Conservation (phyloP, 1,140 invertebrate genomes). For the Drosophila persimilis region DNA sequence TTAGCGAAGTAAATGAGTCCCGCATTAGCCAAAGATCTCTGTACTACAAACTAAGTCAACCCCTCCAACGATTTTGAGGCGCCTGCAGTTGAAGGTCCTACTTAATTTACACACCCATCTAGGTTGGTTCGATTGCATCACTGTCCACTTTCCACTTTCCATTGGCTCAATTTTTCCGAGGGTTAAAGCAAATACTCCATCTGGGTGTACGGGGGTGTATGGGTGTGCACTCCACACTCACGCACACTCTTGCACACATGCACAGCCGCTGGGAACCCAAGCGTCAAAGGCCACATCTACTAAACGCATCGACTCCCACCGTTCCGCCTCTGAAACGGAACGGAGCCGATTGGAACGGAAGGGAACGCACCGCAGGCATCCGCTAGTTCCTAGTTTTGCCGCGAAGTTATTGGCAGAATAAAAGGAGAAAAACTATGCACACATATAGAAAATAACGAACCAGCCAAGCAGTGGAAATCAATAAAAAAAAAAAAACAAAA, state of each 20-base stretch:
- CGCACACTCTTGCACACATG: background rate
- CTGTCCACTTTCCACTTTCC: conserved; percentile 20
- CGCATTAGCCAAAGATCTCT: too few species aligned
- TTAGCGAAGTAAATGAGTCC: too few species aligned
- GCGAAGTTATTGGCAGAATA: conserved; percentile 21
- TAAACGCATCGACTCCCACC: conserved; percentile 13
- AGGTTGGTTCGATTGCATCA: conserved; percentile 1
- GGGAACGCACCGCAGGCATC: conserved; percentile 20
- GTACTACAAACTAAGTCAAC: too few species aligned
- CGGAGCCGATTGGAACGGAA: background rate
- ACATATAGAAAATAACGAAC: conserved; percentile 14
- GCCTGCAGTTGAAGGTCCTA: conserved; percentile 18
- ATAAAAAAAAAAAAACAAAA: conserved; percentile 42
- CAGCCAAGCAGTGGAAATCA: conserved; percentile 53
- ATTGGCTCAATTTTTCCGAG: conserved; percentile 1
- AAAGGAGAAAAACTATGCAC: background rate
- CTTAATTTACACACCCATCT: background rate
- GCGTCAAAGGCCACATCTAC: conserved; percentile 43
- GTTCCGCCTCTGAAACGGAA: conserved; percentile 11
- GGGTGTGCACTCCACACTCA: background rate
- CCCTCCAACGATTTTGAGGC: background rate
- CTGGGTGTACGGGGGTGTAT: background rate
- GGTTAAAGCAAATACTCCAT: conserved; percentile 28
- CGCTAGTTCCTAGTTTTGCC: conserved; percentile 9
- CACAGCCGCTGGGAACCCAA: conserved; percentile 17